A percentile compares a stretch with the other conserved stretches of the same genome.
phyloP scores from a whole-genome alignment of 2,888 invertebrate species.

The Anoplius nigerrimus region DNA sequence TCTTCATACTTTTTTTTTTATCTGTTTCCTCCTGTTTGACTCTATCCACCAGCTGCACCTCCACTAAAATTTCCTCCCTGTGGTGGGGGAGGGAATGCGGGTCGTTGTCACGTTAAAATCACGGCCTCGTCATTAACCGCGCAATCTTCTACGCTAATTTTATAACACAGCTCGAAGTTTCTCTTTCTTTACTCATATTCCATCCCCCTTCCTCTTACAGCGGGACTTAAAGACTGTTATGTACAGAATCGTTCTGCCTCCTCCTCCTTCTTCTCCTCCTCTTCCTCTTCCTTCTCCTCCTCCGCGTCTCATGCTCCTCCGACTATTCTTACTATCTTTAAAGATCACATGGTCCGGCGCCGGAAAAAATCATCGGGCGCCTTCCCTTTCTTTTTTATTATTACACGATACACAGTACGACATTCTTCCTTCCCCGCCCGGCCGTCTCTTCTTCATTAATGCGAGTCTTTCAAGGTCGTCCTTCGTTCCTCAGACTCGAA shows the following conservation, averaged over 20 bases:
- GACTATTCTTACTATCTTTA: slow-evolving; percentile 37
- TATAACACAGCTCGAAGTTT: slow-evolving; percentile 49
- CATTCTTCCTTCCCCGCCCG: too few relatives aligned
- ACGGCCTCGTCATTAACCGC: slow-evolving; percentile 28
- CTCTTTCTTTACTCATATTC: slow-evolving; percentile 24
- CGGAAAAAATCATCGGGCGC: slow-evolving; percentile 18
- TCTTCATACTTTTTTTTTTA: slow-evolving; percentile 13
- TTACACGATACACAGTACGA: too few relatives aligned
- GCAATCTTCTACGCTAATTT: slow-evolving; percentile 33
- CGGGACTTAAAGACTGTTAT: slow-evolving; percentile 39
- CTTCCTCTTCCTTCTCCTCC: slow-evolving; percentile 21
- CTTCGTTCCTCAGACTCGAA: too few relatives aligned
- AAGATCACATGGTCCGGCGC: slow-evolving; percentile 46
- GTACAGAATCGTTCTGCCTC: slow-evolving; percentile 35
- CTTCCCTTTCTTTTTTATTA: slow-evolving; percentile 2
- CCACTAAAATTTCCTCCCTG: too few relatives aligned
- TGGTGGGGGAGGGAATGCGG: slow-evolving; percentile 35
- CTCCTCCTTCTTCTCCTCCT: background rate
- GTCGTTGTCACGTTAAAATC: slow-evolving; percentile 46
- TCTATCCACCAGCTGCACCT: too few relatives aligned
- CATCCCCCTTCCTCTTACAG: too few relatives aligned
- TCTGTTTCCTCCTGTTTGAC: too few relatives aligned
- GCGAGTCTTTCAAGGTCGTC: too few relatives aligned
- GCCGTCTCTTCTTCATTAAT: too few relatives aligned
- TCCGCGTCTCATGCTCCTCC: slow-evolving; percentile 1